Conservation (phyloP, 1,140 invertebrate genomes). For the Zaprionus africanus region DNA sequence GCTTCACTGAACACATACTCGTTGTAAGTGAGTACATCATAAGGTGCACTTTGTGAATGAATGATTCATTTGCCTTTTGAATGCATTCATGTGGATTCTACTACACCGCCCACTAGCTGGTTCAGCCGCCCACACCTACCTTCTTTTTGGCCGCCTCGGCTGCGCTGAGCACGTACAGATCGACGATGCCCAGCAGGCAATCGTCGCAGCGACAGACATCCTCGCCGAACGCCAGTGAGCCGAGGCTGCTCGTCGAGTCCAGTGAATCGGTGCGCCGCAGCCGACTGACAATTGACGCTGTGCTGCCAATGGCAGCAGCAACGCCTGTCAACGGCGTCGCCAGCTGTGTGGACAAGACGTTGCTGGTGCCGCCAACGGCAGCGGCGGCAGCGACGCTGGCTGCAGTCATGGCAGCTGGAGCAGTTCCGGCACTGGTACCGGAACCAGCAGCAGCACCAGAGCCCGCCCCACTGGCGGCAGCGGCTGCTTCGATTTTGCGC, state of each 20-base stretch:
- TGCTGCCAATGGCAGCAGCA: conserved; percentile 82
- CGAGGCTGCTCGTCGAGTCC: conserved; percentile 91
- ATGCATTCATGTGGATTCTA: too few relatives aligned
- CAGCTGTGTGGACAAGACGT: conserved; percentile 38
- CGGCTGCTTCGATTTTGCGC: conserved; percentile 89
- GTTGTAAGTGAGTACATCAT: too few relatives aligned
- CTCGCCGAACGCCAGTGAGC: conserved; percentile 87
- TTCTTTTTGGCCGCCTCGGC: conserved; percentile 88
- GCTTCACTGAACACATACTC: too few relatives aligned
- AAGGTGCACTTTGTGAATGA: too few relatives aligned
- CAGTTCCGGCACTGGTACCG: conserved; percentile 45
- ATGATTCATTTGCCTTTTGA: too few relatives aligned
- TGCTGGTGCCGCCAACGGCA: conserved; percentile 85
- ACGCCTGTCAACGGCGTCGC: conserved; percentile 86
- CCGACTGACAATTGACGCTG: conserved; percentile 59
- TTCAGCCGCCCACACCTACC: conserved; percentile 83
- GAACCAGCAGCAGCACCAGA: conserved; percentile 44
- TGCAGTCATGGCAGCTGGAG: conserved; percentile 57
- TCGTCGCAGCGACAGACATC: conserved; percentile 93
- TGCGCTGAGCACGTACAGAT: conserved; percentile 88
- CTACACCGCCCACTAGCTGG: too few relatives aligned
- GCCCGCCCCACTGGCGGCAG: conserved; percentile 51
- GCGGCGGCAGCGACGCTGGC: conserved; percentile 88
- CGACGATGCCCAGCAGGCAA: conserved; percentile 92
- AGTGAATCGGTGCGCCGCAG: conserved; percentile 90